Base-by-base conservation (phyloP, 2,113 vertebrate species). In the Orientallactaga bullata region DNA sequence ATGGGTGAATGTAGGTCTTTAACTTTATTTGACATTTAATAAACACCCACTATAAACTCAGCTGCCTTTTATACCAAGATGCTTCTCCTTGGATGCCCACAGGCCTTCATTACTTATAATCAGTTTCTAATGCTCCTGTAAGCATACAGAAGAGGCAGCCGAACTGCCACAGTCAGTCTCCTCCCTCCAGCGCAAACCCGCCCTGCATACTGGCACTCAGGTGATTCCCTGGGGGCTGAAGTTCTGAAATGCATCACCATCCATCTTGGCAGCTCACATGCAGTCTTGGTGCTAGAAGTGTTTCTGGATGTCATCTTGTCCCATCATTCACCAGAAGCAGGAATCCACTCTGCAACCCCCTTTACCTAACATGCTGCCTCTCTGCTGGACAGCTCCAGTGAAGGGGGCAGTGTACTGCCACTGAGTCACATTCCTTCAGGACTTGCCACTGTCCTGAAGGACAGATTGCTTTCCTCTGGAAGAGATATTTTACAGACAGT, bases 21-120 rank as follows among this genome's bases (percentile, higher is more conserved):
- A 81, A 58, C 91, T 95, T 92, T 91, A 89, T 96, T 94, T 89
- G 94, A 69, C 80, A 85, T 85, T 96, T 96, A 96, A 94, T 91
- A 93, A 94, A 51, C 35, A 92, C 80, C 65, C 74, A 82, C 39
- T 73, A 35, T 84, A 92, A 94, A 93, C 74, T 79, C 88, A 26
- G 39, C 58, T 68, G 90, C 63, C 79, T 97, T 94, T 84, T 61
- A 15, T 9, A 89, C 68, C 58, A 51, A 65, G 24, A 23, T 79
- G 30, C 10, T 42, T 77, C 79, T 60, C n/a, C 18, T 58, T 65
- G 17, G 63, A 8, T 73, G 10, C 13, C 61, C 23, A 24, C 6
- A 76, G 35, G 71, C 65, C 51, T 4, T 93, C 51, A 28, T 74
- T 66, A 85, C 35, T 63, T 58, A 47, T 11, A 5, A 68, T 76